phyloP scores from a whole-genome alignment of 1,140 invertebrate species.

The Tetranychus cinnabarinus region DNA sequence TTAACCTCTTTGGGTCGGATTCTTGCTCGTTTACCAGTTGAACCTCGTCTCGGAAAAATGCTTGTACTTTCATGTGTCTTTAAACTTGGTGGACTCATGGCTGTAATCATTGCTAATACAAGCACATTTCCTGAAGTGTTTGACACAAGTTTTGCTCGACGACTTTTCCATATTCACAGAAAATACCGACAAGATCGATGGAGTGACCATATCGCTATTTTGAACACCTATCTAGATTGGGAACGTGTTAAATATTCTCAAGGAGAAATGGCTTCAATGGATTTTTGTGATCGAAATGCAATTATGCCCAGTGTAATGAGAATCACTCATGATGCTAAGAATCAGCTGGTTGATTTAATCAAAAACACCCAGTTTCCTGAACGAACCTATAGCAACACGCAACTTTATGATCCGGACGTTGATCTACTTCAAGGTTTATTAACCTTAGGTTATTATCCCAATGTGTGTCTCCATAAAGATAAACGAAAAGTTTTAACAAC shows the following conservation, averaged over 20 bases:
- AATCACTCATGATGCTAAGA: conserved; percentile 35
- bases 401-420: conserved; percentile 36
- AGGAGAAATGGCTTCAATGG: conserved; percentile 50
- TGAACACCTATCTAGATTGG: conserved; percentile 76
- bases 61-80: conserved; percentile 67
- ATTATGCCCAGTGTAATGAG: conserved; percentile 52
- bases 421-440: conserved; percentile 39
- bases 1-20: conserved; percentile 66
- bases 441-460: conserved; percentile 78
- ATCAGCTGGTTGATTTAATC: conserved; percentile 44
- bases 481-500: conserved; percentile 86
- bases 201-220: conserved; percentile 83
- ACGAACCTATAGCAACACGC: conserved; percentile 43
- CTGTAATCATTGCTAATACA: conserved; percentile 26
- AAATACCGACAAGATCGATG: conserved; percentile 30
- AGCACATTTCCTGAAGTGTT: too few relatives aligned
- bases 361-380: conserved; percentile 65
- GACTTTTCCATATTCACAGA: conserved; percentile 48
- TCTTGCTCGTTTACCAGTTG: conserved; percentile 63
- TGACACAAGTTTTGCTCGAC: conserved; percentile 20
- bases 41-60: conserved; percentile 74
- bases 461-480: conserved; percentile 83
- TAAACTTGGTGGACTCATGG: conserved; percentile 23
- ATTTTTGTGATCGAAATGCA: conserved; percentile 73
- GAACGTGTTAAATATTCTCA: conserved; percentile 38